phyloP scores from a whole-genome alignment of 2,113 vertebrate genomes.

The Stictonetta naevosa region DNA sequence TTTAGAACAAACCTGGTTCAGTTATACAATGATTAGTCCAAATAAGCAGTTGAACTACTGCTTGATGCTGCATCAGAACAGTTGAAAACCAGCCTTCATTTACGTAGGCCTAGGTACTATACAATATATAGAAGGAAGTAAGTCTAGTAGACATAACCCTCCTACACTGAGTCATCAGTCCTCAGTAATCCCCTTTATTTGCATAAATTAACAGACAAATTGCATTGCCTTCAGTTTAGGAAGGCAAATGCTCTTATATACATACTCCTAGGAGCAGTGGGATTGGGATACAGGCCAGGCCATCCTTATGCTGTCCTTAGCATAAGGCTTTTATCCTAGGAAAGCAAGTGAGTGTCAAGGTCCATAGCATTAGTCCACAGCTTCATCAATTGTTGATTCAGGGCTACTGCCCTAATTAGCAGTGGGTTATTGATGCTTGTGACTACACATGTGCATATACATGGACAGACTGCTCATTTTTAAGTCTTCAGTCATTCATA shows the following conservation, averaged over 20 bases:
- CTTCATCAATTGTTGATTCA: background rate
- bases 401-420: background rate
- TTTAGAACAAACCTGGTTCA: background rate
- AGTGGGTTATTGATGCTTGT: background rate
- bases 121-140: background rate
- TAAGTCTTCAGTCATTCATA: background rate
- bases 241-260: background rate
- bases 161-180: background rate
- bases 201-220: background rate
- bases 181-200: background rate
- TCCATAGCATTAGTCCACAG: background rate
- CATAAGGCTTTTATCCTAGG: background rate
- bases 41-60: background rate
- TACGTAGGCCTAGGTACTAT: background rate
- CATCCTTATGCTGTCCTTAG: accelerated
- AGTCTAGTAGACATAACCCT: background rate
- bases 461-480: accelerated
- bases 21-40: background rate
- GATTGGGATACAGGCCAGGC: background rate
- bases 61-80: background rate
- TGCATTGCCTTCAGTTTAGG: background rate
- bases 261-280: background rate
- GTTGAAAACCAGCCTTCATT: background rate
- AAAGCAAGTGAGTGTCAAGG: background rate
- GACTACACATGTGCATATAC: background rate